These are phyloP conservation scores for Panagrolaimus sp. DNA, from an alignment of 1,140 invertebrate genomes.

Conservation along the genomic window DNA sequence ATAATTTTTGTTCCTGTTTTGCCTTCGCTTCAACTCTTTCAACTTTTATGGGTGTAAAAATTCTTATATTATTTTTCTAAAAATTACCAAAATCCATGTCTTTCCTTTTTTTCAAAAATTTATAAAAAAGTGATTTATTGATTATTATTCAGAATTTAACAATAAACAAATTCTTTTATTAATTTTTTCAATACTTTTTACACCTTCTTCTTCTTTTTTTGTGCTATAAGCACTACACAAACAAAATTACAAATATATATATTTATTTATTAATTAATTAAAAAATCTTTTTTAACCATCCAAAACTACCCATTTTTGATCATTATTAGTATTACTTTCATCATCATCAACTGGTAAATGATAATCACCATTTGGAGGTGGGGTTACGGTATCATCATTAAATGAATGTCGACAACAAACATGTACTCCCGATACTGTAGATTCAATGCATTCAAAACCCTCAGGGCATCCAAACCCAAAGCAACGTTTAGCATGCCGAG, in stretches of 20 bases:
- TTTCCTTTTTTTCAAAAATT: background rate
- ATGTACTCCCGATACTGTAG: background rate
- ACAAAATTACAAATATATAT: background rate
- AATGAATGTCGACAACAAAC: background rate
- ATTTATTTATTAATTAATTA: constrained; percentile 4
- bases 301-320: constrained; percentile 10
- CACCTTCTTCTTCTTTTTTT: no score
- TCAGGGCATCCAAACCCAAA: background rate
- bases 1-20: no score
- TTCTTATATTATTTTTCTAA: no score
- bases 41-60: no score
- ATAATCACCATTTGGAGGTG: background rate
- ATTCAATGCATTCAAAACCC: background rate
- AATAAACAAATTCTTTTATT: no score
- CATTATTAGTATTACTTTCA: background rate
- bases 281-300: constrained; percentile 11
- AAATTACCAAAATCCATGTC: background rate
- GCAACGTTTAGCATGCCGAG: constrained; percentile 1
- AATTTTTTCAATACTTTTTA: no score
- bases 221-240: no score
- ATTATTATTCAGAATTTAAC: no score
- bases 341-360: background rate
- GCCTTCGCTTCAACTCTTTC: no score
- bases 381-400: background rate
- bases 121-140: background rate